Base-by-base conservation (phyloP, 2,797 vertebrate genomes). In the Lophius americanus region DNA sequence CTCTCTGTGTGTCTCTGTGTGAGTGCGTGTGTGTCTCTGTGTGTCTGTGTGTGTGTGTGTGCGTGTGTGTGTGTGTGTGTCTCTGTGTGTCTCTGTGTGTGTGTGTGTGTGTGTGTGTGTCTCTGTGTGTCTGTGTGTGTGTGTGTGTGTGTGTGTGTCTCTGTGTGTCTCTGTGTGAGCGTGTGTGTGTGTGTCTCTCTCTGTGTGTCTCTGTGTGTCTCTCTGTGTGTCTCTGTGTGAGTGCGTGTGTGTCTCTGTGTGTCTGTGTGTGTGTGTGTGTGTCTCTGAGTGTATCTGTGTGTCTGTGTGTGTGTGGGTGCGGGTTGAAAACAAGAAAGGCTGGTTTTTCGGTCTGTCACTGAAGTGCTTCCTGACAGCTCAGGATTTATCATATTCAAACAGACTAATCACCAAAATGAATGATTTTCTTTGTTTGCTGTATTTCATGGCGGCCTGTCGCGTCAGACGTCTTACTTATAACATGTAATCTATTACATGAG, bases 281-380 rank as follows among this genome's bases (percentile, higher is more conserved):
- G 59, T n/a, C n/a, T n/a, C n/a, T n/a, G n/a, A n/a, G n/a, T 59
- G 33, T 47, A 42, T 33, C 7, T 50, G 47, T 36, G 9, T 54
- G 32, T 13, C 33, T 10, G 33, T 42, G 43, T 38, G 47, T 35
- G 49, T 8, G 57, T 46, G 32, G 38, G 23, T 39, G 35, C 9
- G 12, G 44, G 59, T 38, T 47, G 4, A 44, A 51, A 74, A 62
- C 66, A 59, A 37, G 70, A 55, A 47, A 2, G 32, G 35, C 55
- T 61, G 9, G 44, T 71, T 67, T 56, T 65, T 64, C 58, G 9
- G 44, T 36, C 42, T 4, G 6, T 9, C 11, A 6, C 7, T 43
- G n/a, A 61, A 58, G 61, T 58, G 56, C 58, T 8, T 36, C 4
- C 6, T 42, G 60, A 48, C 13, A 73, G 46, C 8, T 51, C 43